These are phyloP conservation scores for Pectinophora gossypiella DNA, from an alignment of 1,140 invertebrate genomes.

Conservation along the genomic window DNA sequence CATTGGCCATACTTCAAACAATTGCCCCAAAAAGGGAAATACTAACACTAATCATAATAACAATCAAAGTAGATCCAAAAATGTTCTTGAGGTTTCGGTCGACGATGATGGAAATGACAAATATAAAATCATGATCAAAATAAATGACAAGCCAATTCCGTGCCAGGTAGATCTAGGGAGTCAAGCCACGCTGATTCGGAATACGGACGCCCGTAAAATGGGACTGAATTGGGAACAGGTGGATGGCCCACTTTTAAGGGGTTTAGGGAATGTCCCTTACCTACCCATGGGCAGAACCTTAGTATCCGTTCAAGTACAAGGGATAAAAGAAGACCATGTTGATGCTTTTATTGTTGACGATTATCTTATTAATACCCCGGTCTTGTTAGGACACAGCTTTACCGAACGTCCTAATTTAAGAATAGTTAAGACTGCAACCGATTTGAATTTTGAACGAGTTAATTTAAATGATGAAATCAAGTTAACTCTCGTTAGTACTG, in stretches of 20 bases:
- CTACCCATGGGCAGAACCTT: slow-evolving; percentile 10
- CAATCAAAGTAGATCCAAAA: too few species aligned
- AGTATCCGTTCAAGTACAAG: slow-evolving; percentile 16
- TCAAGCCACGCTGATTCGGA: slow-evolving; percentile 18
- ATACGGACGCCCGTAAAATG: neutral
- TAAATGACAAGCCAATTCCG: slow-evolving; percentile 7
- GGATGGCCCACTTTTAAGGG: slow-evolving; percentile 13
- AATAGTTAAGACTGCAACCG: slow-evolving; percentile 3
- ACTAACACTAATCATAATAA: too few species aligned
- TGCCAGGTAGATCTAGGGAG: slow-evolving; percentile 21
- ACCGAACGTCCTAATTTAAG: slow-evolving; percentile 6
- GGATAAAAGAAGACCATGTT: slow-evolving; percentile 14
- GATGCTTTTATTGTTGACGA: slow-evolving; percentile 19
- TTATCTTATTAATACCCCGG: slow-evolving; percentile 6
- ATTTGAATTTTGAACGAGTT: neutral
- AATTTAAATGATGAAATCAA: neutral
- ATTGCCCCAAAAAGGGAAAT: too few species aligned
- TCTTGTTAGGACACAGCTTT: slow-evolving; percentile 11
- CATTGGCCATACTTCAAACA: too few species aligned
- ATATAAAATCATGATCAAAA: slow-evolving; percentile 9
- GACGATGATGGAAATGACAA: neutral
- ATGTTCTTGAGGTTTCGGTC: neutral
- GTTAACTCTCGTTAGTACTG: neutral
- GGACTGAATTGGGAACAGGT: slow-evolving; percentile 13
- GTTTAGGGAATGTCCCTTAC: slow-evolving; percentile 19